Evolutionary conservation across 2,113 vertebrate species (phyloP), one percentile per base, ranked within the genome.

Genomic region (Euleptes europaea): DNA sequence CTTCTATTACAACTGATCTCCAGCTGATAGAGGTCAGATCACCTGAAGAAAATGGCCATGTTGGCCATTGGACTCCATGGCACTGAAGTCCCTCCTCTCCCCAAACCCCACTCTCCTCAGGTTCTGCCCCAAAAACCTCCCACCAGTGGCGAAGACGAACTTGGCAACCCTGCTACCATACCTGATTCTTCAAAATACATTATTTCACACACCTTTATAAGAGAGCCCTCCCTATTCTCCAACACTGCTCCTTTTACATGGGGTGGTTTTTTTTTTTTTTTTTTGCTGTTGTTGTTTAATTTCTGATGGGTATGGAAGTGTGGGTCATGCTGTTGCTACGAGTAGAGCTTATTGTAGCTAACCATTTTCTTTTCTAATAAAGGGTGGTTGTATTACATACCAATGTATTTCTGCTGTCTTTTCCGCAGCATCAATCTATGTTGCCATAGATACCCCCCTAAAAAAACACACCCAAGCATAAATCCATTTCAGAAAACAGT

Each of bases 261-360:
- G n/a, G n/a, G n/a, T n/a, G n/a, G n/a, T n/a, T n/a, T n/a, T n/a
- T n/a, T n/a, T n/a, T n/a, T n/a, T n/a, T n/a, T n/a, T n/a, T n/a
- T n/a, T n/a, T n/a, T n/a, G n/a, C n/a, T n/a, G n/a, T n/a, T n/a
- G n/a, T n/a, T n/a, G n/a, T n/a, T n/a, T n/a, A n/a, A 74, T 88
- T 90, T 79, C 83, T 91, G 88, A 91, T 90, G 81, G 66, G 83
- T 85, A 84, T 88, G 86, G 79, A 85, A 89, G 82, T 49, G 66
- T 0, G 28, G 75, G 86, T 86, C 74, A 65, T 88, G 47, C 70
- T 92, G 82, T 89, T 80, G 86, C 42, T 85, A 67, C 82, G 79
- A 91, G 88, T 91, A 90, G 88, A 86, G 75, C 83, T 93, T 92
- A 89, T 91, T 88, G 75, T 87, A 88, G 83, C 82, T 75, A 65